Conservation (phyloP, 2,888 invertebrate species). For the Rosalia funebris region DNA sequence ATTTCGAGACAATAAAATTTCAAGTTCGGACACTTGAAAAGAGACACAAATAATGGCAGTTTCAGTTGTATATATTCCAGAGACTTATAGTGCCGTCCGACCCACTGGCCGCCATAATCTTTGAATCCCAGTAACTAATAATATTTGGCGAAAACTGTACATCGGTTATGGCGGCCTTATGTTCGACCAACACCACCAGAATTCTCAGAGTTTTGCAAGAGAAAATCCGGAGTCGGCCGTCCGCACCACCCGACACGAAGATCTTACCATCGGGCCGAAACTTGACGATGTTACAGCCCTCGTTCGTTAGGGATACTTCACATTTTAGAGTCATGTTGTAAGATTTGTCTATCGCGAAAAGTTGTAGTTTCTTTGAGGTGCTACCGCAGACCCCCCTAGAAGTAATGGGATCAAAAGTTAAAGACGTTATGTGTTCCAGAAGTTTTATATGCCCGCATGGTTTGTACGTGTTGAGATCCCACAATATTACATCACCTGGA, state of each 20-base stretch:
- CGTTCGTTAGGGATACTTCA: slow-evolving; percentile 76
- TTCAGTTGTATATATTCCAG: slow-evolving; percentile 81
- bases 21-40: background rate
- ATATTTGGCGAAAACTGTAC: slow-evolving; percentile 75
- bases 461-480: slow-evolving; percentile 74
- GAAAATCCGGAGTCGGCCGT: slow-evolving; percentile 74
- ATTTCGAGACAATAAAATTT: background rate
- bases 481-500: slow-evolving; percentile 72
- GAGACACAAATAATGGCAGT: background rate
- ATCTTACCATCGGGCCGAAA: slow-evolving; percentile 78
- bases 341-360: slow-evolving; percentile 66
- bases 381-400: slow-evolving; percentile 76
- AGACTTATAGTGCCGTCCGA: slow-evolving; percentile 80
- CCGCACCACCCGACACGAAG: slow-evolving; percentile 80
- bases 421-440: slow-evolving; percentile 74
- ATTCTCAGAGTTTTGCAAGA: slow-evolving; percentile 81
- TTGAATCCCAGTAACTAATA: slow-evolving; percentile 76
- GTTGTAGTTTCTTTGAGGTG: slow-evolving; percentile 68
- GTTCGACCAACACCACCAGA: slow-evolving; percentile 78
- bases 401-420: slow-evolving; percentile 75
- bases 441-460: slow-evolving; percentile 68
- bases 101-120: slow-evolving; percentile 81
- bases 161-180: slow-evolving; percentile 77
- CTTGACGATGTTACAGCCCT: slow-evolving; percentile 76
- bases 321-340: slow-evolving; percentile 69